Conservation (phyloP, 2,888 invertebrate species). For the Hipparchia semele region DNA sequence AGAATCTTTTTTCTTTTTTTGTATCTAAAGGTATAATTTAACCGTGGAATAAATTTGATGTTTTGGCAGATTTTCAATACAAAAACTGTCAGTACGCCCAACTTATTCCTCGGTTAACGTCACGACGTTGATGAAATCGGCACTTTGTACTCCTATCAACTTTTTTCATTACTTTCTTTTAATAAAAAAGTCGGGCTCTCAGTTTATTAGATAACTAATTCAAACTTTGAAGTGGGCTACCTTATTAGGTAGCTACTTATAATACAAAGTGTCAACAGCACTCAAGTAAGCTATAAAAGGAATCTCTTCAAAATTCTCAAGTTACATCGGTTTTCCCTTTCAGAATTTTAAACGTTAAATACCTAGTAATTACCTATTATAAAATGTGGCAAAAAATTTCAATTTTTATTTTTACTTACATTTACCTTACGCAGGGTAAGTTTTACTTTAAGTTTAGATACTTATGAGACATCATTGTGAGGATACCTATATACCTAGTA, state of each 20-base stretch:
- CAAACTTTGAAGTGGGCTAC: conserved; percentile 1
- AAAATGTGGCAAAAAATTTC: conserved; percentile 5
- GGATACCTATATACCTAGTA: no score
- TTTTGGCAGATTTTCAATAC: no score
- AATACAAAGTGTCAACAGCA: background rate
- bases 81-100: no score
- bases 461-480: background rate
- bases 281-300: conserved; percentile 14
- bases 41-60: no score
- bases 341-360: background rate
- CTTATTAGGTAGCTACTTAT: background rate
- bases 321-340: conserved; percentile 4
- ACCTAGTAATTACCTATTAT: no score
- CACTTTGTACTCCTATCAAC: no score
- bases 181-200: background rate
- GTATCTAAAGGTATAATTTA: no score
- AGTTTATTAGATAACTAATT: conserved; percentile 2
- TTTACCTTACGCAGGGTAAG: conserved; percentile 1
- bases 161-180: no score
- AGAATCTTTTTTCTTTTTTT: no score
- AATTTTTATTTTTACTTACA: background rate
- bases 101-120: no score
- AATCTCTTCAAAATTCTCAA: conserved; percentile 5
- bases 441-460: background rate
- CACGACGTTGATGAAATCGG: no score